These are phyloP conservation scores for Globia sparganii DNA, from an alignment of 2,888 invertebrate species.

Conservation along the genomic window DNA sequence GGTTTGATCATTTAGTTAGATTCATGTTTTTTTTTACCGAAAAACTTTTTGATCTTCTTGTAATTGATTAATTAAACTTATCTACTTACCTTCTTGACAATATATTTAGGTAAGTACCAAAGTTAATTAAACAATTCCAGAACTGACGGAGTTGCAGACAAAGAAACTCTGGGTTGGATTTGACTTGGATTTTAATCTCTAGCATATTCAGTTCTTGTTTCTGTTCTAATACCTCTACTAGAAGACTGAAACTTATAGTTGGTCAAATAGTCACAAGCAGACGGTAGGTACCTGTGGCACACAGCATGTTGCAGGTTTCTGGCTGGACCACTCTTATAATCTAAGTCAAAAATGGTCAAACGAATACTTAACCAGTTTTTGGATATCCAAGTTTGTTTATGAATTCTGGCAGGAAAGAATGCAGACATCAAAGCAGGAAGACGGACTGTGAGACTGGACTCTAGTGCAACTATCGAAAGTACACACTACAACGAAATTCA, in stretches of 20 bases:
- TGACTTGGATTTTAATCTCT: neutral
- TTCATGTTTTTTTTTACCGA: neutral
- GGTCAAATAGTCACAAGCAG: neutral
- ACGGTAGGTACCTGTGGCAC: neutral
- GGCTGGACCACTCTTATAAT: neutral
- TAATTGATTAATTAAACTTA: neutral
- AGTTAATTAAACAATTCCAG: neutral
- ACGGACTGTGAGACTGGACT: neutral
- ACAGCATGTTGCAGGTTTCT: neutral
- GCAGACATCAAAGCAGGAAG: neutral
- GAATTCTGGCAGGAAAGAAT: neutral
- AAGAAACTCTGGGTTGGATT: neutral
- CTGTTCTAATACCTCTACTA: neutral
- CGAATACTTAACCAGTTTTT: neutral
- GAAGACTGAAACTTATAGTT: neutral
- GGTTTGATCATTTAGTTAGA: slow-evolving; percentile 13
- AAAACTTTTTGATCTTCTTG: neutral
- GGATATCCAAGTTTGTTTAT: neutral
- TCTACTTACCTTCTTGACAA: neutral
- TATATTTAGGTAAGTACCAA: neutral
- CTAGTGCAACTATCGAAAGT: neutral
- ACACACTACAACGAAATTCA: neutral
- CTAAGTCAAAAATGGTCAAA: neutral
- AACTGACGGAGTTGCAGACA: neutral
- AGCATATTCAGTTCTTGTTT: neutral